A percentile compares a stretch with the other conserved stretches of the same genome.
These are phyloP conservation scores for Hydrolagus colliei DNA, from an alignment of 2,797 vertebrate species.

Conservation along the genomic window DNA sequence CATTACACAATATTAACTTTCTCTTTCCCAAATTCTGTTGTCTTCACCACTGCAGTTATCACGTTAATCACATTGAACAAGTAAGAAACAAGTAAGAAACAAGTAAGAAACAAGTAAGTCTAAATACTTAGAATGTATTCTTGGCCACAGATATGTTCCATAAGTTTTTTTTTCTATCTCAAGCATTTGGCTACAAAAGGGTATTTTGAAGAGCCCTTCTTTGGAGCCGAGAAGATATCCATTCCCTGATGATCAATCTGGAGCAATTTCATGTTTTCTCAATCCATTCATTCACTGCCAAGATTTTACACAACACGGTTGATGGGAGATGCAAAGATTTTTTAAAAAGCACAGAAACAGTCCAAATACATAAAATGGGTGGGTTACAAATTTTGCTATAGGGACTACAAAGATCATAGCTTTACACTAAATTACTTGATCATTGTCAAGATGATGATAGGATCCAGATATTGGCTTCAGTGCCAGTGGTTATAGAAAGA, in stretches of 20 bases:
- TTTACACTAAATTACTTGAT: too few species aligned
- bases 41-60: not conserved
- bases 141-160: constrained; percentile 1
- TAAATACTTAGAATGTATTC: not conserved
- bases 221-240: not conserved
- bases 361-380: too few species aligned
- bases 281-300: not conserved
- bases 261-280: too few species aligned
- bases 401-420: too few species aligned
- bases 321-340: not conserved
- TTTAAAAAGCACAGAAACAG: not conserved
- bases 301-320: not conserved
- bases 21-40: not conserved
- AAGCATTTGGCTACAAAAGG: not conserved
- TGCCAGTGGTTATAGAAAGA: too few species aligned
- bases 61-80: not conserved
- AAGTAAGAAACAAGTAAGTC: not conserved
- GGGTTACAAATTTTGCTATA: too few species aligned
- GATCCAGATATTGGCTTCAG: too few species aligned
- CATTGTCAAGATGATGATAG: too few species aligned
- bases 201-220: not conserved
- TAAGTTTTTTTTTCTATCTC: not conserved
- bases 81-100: not conserved
- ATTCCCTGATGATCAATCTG: not conserved
- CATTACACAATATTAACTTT: not conserved